Evolutionary conservation across 2,113 vertebrate genomes (phyloP).

Genomic region (Chaetodon auriga): DNA sequence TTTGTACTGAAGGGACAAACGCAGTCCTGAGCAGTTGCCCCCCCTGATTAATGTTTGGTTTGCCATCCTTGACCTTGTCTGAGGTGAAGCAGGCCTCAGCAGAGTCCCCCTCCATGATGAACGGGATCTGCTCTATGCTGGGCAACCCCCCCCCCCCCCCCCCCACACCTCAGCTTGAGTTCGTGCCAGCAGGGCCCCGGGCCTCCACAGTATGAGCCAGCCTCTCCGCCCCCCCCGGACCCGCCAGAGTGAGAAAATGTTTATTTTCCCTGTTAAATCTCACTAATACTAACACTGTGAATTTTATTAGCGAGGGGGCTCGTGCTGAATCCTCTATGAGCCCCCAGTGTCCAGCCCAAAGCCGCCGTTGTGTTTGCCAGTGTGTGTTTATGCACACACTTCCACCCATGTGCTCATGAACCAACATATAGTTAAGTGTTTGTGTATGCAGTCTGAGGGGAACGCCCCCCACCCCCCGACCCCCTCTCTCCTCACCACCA

Average conservation of each 20-base stretch:
- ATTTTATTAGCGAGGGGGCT: conserved; percentile 74
- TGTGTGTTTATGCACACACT: conserved; percentile 77
- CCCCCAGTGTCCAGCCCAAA: conserved; percentile 64
- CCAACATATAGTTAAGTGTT: conserved; percentile 79
- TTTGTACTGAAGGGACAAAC: background rate
- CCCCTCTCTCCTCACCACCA: conserved; percentile 47
- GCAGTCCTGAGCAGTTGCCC: background rate
- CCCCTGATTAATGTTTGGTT: conserved; percentile 22
- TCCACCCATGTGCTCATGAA: conserved; percentile 67
- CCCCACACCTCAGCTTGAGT: conserved; percentile 37
- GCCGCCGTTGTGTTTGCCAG: conserved; percentile 67
- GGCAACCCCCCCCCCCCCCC: background rate
- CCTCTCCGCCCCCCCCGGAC: conserved; percentile 12
- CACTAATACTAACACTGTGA: conserved; percentile 76
- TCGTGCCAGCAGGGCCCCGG: conserved; percentile 47
- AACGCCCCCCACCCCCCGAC: background rate
- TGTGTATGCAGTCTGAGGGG: conserved; percentile 69
- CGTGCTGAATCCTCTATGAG: conserved; percentile 59
- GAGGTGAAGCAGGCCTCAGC: conserved; percentile 37
- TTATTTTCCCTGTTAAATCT: conserved; percentile 80
- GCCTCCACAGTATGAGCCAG: conserved; percentile 44
- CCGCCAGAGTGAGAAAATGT: conserved; percentile 54
- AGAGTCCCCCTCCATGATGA: conserved; percentile 23
- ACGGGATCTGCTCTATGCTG: background rate
- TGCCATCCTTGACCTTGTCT: conserved; percentile 48